A percentile compares a stretch with the other conserved stretches of the same genome.
These are phyloP conservation scores for Cataglyphis altisquamis DNA, from an alignment of 2,888 invertebrate species.

Conservation along the genomic window DNA sequence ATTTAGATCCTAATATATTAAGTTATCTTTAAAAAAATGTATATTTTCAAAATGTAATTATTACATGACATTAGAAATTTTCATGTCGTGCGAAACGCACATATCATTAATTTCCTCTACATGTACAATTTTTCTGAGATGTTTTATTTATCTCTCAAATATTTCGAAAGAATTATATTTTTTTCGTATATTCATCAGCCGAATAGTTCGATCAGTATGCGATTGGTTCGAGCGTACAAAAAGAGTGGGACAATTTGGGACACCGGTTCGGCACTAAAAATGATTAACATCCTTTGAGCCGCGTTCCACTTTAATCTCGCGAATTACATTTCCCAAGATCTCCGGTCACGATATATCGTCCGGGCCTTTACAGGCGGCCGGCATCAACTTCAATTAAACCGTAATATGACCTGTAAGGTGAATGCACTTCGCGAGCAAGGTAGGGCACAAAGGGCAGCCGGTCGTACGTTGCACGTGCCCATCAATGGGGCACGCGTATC, in stretches of 20 bases:
- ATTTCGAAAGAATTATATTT: background rate
- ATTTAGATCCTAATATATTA: too few relatives aligned
- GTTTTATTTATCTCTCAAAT: background rate
- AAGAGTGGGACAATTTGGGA: constrained; percentile 40
- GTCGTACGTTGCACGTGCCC: constrained; percentile 48
- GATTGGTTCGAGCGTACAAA: background rate
- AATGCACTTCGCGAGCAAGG: constrained; percentile 50
- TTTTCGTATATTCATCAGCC: background rate
- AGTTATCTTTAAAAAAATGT: too few relatives aligned
- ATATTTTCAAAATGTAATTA: background rate
- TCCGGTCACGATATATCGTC: constrained; percentile 43
- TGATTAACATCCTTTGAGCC: constrained; percentile 54
- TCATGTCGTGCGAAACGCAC: background rate
- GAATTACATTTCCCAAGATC: constrained; percentile 56
- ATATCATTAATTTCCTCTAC: background rate
- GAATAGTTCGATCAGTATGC: background rate
- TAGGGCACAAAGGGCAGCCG: constrained; percentile 51
- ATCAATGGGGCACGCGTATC: constrained; percentile 45
- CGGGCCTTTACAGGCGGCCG: constrained; percentile 51
- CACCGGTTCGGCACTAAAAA: constrained; percentile 44
- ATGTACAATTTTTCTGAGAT: background rate
- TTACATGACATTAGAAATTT: background rate
- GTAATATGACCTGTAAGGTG: constrained; percentile 53
- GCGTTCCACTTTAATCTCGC: constrained; percentile 48
- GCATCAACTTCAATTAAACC: constrained; percentile 58